Evolutionary conservation across 1,140 invertebrate species (phyloP), one percentile per base, ranked within the genome.

Genomic region (Drosophila arizonae): DNA sequence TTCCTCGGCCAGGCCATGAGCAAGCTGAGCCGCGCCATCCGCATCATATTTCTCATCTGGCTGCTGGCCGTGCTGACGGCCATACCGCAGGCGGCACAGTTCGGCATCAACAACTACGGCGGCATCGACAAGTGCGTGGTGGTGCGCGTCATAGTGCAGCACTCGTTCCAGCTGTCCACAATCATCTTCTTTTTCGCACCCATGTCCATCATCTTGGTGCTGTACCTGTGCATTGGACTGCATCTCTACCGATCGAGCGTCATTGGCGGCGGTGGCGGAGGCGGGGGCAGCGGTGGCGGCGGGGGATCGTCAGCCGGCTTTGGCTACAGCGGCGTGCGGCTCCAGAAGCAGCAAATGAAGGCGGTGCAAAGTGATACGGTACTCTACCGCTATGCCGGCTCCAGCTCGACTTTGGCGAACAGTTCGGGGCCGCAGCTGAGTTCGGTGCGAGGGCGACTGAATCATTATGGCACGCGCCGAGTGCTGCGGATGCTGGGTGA

Each of bases 1-100:
- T 96, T 99, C 74, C 93, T 96, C 77, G 95, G 96, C 0, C 97
- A 98, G 87, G 97, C 96, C 1, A 95, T 97, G 93, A 96, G 96
- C 0, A 96, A 96, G 61, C 90, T 96, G 3, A 95, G 94, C 9
- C 92, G 96, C 56, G 95, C 95, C 0, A 93, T 96, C 1, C 94
- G 82, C 48, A 86, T 86, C 36, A 95, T 96, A 11, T 91, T 96
- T 6, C 93, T 92, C 1, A 94, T 96, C 78, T 97, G 96, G 96
- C 62, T 95, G 4, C 76, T 95, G 57, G 95, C 95, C 1, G 91
- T 96, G 13, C 92, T 95, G 41, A 94, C 95, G 11, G 97, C 97
- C 3, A 92, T 97, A 46, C 97, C 97, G 0, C 95, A 96, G 89
- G 95, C 95, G 0, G 94, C 95, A 39, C 95, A 96, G 74, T 96